phyloP scores from a whole-genome alignment of 2,113 vertebrate genomes.

The Notarius lentiginosus region DNA sequence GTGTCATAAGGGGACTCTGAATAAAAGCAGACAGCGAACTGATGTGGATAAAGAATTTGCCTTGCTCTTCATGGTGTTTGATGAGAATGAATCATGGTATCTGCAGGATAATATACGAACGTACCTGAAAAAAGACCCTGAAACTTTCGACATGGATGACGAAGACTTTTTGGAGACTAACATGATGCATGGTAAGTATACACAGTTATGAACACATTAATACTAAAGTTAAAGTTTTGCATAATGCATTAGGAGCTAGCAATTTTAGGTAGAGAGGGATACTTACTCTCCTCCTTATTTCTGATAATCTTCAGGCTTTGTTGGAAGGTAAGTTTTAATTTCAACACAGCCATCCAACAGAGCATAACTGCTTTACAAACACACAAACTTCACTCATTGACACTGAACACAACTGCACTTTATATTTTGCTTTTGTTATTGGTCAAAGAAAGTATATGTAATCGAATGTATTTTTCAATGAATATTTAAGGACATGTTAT shows the following conservation, averaged over 20 bases:
- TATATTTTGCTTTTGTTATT: background rate
- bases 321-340: background rate
- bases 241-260: background rate
- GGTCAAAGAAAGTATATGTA: background rate
- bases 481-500: background rate
- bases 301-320: background rate
- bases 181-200: conserved; percentile 81
- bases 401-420: background rate
- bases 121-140: conserved; percentile 72
- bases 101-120: conserved; percentile 83
- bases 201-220: background rate
- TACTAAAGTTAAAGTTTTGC: background rate
- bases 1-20: conserved; percentile 82
- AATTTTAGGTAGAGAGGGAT: background rate
- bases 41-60: conserved; percentile 88
- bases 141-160: conserved; percentile 52
- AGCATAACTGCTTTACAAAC: background rate
- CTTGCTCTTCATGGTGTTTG: conserved; percentile 88
- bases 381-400: background rate
- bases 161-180: conserved; percentile 85
- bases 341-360: background rate
- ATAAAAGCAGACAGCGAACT: conserved; percentile 68
- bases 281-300: background rate
- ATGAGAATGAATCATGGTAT: conserved; percentile 96
- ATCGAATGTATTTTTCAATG: background rate